Evolutionary conservation across 2,888 invertebrate genomes (phyloP), one percentile per base, ranked within the genome.

Genomic region (Camponotus fellah): DNA sequence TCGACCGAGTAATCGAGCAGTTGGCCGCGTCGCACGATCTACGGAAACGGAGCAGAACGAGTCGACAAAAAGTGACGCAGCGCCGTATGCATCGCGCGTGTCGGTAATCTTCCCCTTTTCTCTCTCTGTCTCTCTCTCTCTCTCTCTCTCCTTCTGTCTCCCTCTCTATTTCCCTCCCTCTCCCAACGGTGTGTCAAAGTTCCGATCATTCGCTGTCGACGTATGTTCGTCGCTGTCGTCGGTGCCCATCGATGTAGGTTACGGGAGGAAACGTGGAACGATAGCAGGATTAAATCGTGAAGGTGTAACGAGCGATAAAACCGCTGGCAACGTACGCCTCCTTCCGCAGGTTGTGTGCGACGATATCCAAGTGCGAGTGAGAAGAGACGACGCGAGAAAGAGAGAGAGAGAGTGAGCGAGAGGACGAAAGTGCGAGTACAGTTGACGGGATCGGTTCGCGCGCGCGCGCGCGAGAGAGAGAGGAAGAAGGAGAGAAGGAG

Each of bases 11-110:
- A 6, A 43, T 6, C 3, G 21, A n/a, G 40, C 37, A 26, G n/a
- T 46, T 40, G 37, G 9, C 46, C 53, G 76, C 49, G 49, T 62
- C 64, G 65, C 62, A 84, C 71, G 79, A 81, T 75, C 46, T 43
- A 64, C 76, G 69, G 84, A 9, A 56, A 85, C 75, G 81, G 76
- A 80, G 86, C 83, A 86, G 82, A 85, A 86, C 82, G 83, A 81
- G 76, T 53, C 62, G 53, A 53, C 75, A 86, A 80, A 88, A 88
- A 91, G 91, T 91, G 92, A 91, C 90, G 90, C 90, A 91, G 88
- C 88, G 89, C 82, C 87, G 87, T 90, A 88, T 86, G 86, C 87
- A 84, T 85, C 86, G 86, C 89, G 87, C 87, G 87, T 87, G 87
- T 88, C 84, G 72, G 79, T 80, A 80, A 80, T 80, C 72, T 71